A percentile compares a stretch with the other conserved stretches of the same genome.
phyloP scores from a whole-genome alignment of 2,888 invertebrate species.

The Mantis religiosa region DNA sequence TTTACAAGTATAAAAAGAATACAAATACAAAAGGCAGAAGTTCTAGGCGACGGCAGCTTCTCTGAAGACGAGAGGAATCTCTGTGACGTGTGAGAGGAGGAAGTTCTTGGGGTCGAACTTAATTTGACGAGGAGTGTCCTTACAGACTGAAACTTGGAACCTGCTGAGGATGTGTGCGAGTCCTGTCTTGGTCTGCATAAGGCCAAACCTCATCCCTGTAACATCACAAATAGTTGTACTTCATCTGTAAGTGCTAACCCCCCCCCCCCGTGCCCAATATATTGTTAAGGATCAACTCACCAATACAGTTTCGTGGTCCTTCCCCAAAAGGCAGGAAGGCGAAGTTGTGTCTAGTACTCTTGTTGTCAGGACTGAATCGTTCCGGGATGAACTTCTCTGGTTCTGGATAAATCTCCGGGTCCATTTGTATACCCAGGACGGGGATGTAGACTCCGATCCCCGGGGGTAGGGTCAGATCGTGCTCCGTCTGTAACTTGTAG shows the following conservation, averaged over 20 bases:
- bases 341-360: neutral
- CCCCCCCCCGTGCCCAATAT: too few species aligned
- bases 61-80: neutral
- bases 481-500: constrained; percentile 32
- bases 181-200: constrained; percentile 22
- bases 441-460: neutral
- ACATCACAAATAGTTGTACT: too few species aligned
- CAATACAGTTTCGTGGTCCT: constrained; percentile 19
- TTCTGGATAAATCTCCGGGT: neutral
- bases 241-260: too few species aligned
- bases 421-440: neutral
- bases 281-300: neutral
- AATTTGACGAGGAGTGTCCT: constrained; percentile 20
- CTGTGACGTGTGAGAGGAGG: neutral
- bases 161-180: constrained; percentile 15
- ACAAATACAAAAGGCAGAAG: neutral
- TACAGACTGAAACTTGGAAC: constrained; percentile 14
- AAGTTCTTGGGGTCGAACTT: neutral
- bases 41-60: neutral
- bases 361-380: constrained; percentile 18
- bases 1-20: too few species aligned
- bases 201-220: constrained; percentile 27
- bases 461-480: neutral
- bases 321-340: constrained; percentile 14
- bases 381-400: constrained; percentile 17